Conservation (phyloP, 2,113 vertebrate species). For the Lates calcarifer region DNA sequence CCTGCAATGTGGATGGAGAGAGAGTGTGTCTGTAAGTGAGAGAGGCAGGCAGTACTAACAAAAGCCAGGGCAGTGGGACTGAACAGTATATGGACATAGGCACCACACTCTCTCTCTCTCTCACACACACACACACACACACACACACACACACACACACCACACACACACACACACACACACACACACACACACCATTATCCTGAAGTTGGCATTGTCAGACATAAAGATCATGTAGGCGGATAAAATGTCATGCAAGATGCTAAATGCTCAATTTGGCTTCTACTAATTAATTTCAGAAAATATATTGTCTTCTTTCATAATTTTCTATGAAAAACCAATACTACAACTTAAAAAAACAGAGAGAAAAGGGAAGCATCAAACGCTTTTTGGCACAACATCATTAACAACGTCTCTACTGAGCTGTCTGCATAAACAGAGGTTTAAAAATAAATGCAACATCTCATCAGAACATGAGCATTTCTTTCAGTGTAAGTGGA, state of each 20-base stretch:
- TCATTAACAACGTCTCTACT: constrained; percentile 2
- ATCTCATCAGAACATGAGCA: constrained; percentile 18
- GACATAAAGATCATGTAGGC: too few relatives aligned
- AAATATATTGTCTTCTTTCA: constrained; percentile 5
- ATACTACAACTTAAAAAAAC: constrained; percentile 2
- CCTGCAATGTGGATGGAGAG: constrained; percentile 52
- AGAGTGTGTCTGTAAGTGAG: constrained; percentile 18
- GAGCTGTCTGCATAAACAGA: constrained; percentile 7
- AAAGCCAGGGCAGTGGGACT: constrained; percentile 55
- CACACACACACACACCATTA: constrained; percentile 1
- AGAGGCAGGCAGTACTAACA: constrained; percentile 56
- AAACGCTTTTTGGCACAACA: not conserved
- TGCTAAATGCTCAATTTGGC: constrained; percentile 13
- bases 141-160: constrained; percentile 10
- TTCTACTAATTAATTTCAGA: constrained; percentile 15
- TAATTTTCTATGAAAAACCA: constrained; percentile 26
- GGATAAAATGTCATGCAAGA: too few relatives aligned
- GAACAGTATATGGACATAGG: constrained; percentile 10
- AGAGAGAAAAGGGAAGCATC: constrained; percentile 6
- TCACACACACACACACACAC: not conserved
- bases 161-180: not conserved
- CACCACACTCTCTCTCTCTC: not conserved
- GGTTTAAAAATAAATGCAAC: constrained; percentile 14
- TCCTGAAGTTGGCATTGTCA: too few relatives aligned
- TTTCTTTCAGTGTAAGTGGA: constrained; percentile 8